Evolutionary conservation across 1,140 invertebrate species (phyloP).

Genomic region (Drosophila chauvacae): DNA sequence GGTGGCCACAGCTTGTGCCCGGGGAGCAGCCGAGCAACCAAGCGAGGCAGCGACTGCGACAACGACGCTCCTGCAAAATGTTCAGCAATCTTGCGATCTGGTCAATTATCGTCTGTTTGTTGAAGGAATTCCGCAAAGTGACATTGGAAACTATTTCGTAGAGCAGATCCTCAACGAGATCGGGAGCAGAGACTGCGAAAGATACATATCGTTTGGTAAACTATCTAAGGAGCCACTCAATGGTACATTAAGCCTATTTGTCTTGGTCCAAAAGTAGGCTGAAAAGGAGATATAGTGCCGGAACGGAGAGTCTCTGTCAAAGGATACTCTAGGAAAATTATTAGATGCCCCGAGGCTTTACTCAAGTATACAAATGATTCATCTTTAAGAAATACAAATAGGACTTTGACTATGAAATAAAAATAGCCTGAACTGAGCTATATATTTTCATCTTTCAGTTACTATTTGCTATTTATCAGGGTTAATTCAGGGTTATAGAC

Average conservation of each 20-base stretch:
- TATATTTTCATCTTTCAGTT: neutral
- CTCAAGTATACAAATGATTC: no score
- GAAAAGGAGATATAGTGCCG: constrained; percentile 1
- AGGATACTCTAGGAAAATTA: neutral
- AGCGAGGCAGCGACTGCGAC: constrained; percentile 23
- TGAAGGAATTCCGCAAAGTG: constrained; percentile 31
- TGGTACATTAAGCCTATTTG: constrained; percentile 39
- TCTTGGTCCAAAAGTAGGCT: constrained; percentile 26
- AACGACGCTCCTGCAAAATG: constrained; percentile 64
- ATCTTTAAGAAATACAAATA: no score
- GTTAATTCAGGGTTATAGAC: neutral
- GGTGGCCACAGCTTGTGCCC: constrained; percentile 10
- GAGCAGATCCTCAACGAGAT: constrained; percentile 6
- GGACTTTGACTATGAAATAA: neutral
- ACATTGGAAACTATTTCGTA: constrained; percentile 20
- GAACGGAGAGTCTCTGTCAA: no score
- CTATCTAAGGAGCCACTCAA: constrained; percentile 22
- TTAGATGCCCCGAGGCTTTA: rapidly evolving
- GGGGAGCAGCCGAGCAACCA: constrained; percentile 5
- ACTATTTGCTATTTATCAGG: neutral
- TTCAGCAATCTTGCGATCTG: constrained; percentile 58
- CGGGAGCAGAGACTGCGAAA: constrained; percentile 9
- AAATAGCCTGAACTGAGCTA: neutral
- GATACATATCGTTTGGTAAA: neutral
- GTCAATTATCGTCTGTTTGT: constrained; percentile 44